Base-by-base conservation (phyloP, 2,797 vertebrate genomes). In the Helarctos malayanus region DNA sequence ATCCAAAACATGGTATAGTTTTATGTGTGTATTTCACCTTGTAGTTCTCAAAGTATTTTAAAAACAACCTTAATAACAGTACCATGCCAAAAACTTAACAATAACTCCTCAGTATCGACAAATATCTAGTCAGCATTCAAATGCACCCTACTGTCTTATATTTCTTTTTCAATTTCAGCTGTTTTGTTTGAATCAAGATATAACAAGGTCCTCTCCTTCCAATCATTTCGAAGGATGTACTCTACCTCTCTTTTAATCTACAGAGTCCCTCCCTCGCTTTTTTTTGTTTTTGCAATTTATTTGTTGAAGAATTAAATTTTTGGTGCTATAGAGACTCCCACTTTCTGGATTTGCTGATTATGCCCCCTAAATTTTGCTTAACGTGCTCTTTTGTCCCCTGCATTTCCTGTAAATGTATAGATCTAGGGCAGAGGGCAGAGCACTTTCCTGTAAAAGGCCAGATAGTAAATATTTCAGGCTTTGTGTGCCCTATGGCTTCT, bases 11-110 rank as follows among this genome's bases (percentile, higher is more conserved):
- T 38, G 38, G 7, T 57, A 32, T 83, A 65, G 68, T 41, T 92
- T 65, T 75, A 47, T 47, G 25, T 68, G 68, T 65, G 52, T 80
- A 54, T 81, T 92, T 86, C 29, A 56, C 11, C 16, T 83, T 68
- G 32, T 80, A 86, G 61, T n/a, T 57, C 59, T 83, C 69, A 78
- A 59, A 83, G 69, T 81, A 52, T 83, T 93, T 92, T 93, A 54
- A 61, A 41, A 88, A 59, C 69, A 59, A 29, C 52, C 63, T 78
- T 89, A 78, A 45, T 83, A 59, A 27, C 29, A 69, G 14, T 71
- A 35, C 45, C 13, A 10, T 65, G 83, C 38, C 52, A 54, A 82
- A 88, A 75, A 61, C 76, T 83, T 89, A 65, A 11, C 5, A 52
- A 25, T 21, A 41, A 71, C 52, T 59, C 69, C 59, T 78, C 59